A percentile compares a stretch with the other conserved stretches of the same genome.
Conservation (phyloP, 1,140 invertebrate species). For the Drosophila insularis region DNA sequence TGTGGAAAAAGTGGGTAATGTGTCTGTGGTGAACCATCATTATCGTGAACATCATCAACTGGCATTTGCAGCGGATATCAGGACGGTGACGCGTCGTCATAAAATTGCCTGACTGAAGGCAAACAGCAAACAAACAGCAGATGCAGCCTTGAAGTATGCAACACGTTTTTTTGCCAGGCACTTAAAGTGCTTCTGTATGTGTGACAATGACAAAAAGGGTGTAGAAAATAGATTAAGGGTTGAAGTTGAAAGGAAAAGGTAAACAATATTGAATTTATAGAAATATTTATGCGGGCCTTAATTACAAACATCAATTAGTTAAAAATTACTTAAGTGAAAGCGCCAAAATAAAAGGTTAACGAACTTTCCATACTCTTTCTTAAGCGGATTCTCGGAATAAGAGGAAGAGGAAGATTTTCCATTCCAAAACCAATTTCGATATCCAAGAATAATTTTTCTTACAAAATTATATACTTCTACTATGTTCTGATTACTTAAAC, state of each 20-base stretch:
- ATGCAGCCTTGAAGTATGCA: slow-evolving; percentile 72
- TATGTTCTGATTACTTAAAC: background rate
- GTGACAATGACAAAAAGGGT: slow-evolving; percentile 14
- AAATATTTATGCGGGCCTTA: slow-evolving; percentile 33
- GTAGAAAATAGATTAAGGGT: background rate
- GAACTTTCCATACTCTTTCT: background rate
- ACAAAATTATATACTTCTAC: too few relatives aligned
- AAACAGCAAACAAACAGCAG: slow-evolving; percentile 63
- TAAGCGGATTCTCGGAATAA: too few relatives aligned
- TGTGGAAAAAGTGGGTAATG: slow-evolving; percentile 40
- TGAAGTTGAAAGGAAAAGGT: background rate
- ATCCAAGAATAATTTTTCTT: too few relatives aligned
- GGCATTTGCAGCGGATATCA: slow-evolving; percentile 18
- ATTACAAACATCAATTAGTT: slow-evolving; percentile 11
- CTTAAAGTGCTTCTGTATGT: background rate
- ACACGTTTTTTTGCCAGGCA: slow-evolving; percentile 45
- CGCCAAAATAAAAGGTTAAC: background rate
- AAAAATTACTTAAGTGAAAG: background rate
- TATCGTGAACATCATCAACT: slow-evolving; percentile 48
- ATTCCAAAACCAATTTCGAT: too few relatives aligned
- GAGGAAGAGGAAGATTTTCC: too few relatives aligned
- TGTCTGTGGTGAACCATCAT: slow-evolving; percentile 75
- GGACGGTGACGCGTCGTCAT: slow-evolving; percentile 22
- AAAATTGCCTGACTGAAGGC: slow-evolving; percentile 39
- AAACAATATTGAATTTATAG: slow-evolving; percentile 1